Conservation (phyloP, 2,888 invertebrate species). For the Drosophila emarginata region DNA sequence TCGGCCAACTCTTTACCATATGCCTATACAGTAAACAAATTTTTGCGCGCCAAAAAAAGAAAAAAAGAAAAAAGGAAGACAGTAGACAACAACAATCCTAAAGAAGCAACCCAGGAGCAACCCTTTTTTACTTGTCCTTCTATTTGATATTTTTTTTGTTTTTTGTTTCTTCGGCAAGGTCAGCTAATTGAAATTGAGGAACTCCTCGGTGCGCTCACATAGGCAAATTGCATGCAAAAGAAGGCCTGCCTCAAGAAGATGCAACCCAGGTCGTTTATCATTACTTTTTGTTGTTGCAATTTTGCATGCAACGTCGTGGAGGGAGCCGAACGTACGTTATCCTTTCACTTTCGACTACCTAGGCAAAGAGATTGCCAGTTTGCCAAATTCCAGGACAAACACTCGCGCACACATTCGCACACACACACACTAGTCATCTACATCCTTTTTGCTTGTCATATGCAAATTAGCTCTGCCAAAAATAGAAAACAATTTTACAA, state of each 20-base stretch:
- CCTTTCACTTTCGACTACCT: conserved; percentile 75
- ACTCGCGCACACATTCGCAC: conserved; percentile 27
- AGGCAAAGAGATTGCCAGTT: conserved; percentile 66
- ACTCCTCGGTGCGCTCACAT: conserved; percentile 28
- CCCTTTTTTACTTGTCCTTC: conserved; percentile 37
- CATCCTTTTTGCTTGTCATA: conserved; percentile 55
- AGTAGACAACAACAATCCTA: conserved; percentile 32
- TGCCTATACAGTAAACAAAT: conserved; percentile 50
- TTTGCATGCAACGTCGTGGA: conserved; percentile 64
- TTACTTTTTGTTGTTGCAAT: conserved; percentile 54
- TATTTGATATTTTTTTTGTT: conserved; percentile 30
- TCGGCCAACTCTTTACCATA: conserved; percentile 73
- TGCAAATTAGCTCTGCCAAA: conserved; percentile 67
- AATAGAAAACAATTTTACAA: conserved; percentile 37
- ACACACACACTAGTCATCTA: conserved; percentile 34
- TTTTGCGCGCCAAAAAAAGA: conserved; percentile 74
- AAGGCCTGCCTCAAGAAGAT: conserved; percentile 31
- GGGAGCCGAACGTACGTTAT: conserved; percentile 46
- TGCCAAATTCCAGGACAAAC: conserved; percentile 69
- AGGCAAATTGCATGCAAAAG: conserved; percentile 69
- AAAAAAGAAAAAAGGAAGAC: conserved; percentile 18
- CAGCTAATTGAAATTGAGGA: conserved; percentile 30
- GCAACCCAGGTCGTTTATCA: conserved; percentile 66
- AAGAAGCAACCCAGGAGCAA: conserved; percentile 63
- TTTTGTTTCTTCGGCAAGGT: conserved; percentile 53